These are phyloP conservation scores for Coptodon bakossiorum DNA, from an alignment of 2,113 vertebrate genomes.

Conservation along the genomic window DNA sequence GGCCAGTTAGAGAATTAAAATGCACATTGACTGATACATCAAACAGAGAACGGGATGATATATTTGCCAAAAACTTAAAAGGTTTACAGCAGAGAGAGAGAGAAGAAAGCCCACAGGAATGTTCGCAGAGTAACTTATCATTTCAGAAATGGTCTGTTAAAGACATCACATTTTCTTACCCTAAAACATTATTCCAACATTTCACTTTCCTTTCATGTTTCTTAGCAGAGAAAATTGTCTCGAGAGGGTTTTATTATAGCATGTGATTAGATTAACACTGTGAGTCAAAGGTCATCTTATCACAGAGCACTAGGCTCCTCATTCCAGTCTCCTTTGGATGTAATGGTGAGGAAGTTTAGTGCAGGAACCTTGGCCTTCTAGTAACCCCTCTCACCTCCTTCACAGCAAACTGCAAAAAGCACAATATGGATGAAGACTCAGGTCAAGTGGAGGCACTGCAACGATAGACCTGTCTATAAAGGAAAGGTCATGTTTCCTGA, in stretches of 20 bases:
- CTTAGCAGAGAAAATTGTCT: background rate
- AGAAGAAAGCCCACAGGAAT: background rate
- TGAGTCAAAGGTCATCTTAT: conserved; percentile 32
- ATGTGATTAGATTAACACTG: conserved; percentile 16
- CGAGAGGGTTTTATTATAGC: background rate
- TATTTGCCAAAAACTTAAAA: background rate
- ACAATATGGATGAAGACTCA: background rate
- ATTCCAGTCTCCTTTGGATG: background rate
- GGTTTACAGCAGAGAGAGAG: background rate
- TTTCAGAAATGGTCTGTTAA: background rate
- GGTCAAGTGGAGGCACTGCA: background rate
- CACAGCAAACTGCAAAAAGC: background rate
- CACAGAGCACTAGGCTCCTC: background rate
- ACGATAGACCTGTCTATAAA: background rate
- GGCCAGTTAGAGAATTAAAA: background rate
- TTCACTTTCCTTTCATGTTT: conserved; percentile 10
- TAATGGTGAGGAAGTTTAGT: background rate
- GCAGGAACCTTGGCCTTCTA: background rate
- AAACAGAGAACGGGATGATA: background rate
- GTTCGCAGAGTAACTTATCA: conserved; percentile 1
- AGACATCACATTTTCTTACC: background rate
- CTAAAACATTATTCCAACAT: conserved; percentile 5
- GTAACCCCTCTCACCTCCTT: background rate
- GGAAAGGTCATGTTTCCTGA: background rate
- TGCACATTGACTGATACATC: background rate